These are phyloP conservation scores for Ennomos quercinarius DNA, from an alignment of 2,888 invertebrate species.

Conservation along the genomic window DNA sequence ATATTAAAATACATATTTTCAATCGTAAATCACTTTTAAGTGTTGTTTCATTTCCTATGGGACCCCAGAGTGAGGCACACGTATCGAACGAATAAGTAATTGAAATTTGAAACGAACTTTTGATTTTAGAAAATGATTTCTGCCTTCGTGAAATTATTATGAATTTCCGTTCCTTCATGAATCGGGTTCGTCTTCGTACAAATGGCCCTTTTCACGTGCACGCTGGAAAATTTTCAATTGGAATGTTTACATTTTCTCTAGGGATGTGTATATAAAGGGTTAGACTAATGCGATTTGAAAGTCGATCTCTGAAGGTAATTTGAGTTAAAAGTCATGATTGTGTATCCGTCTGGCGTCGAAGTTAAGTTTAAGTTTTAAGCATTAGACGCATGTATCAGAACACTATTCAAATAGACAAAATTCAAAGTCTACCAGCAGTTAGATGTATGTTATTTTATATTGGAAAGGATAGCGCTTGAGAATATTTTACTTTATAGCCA, in stretches of 20 bases:
- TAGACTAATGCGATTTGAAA: conserved; percentile 40
- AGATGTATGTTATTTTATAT: too few species aligned
- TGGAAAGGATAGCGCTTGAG: too few species aligned
- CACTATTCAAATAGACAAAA: too few species aligned
- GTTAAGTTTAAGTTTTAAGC: conserved; percentile 2
- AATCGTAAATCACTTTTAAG: conserved; percentile 82
- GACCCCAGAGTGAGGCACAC: conserved; percentile 75
- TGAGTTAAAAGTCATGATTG: conserved; percentile 25
- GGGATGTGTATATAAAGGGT: conserved; percentile 43
- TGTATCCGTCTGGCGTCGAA: conserved; percentile 6
- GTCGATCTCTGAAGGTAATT: conserved; percentile 35
- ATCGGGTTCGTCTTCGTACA: conserved; percentile 62
- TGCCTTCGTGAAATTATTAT: conserved; percentile 80
- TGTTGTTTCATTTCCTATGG: conserved; percentile 83
- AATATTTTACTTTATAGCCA: too few species aligned
- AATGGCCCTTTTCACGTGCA: conserved; percentile 57
- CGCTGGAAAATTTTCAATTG: conserved; percentile 48
- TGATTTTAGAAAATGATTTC: conserved; percentile 79
- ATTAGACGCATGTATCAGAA: too few species aligned
- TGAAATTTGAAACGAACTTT: conserved; percentile 84
- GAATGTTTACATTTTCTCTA: conserved; percentile 51
- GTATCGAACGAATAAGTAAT: conserved; percentile 83
- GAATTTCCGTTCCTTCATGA: conserved; percentile 71
- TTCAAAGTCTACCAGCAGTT: too few species aligned
- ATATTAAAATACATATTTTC: conserved; percentile 78